Evolutionary conservation across 2,113 vertebrate species (phyloP).

Genomic region (Pantherophis guttatus): DNA sequence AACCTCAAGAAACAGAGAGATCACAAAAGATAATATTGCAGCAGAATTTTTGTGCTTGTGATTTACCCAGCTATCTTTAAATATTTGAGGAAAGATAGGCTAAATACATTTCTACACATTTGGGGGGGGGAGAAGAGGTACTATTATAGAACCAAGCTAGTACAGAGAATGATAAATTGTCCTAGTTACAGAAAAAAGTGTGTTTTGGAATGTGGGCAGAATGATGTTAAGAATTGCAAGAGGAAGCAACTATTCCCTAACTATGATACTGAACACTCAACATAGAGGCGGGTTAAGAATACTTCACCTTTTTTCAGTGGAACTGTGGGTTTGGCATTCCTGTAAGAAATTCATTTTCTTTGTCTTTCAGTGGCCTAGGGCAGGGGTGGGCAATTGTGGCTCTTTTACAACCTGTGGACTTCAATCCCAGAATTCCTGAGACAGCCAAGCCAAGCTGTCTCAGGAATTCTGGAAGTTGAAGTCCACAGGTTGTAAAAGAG

Average conservation of each 20-base stretch:
- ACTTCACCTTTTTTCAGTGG: background rate
- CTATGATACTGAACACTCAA: background rate
- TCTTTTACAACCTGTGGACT: too few species aligned
- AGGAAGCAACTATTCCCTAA: background rate
- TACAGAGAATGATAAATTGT: background rate
- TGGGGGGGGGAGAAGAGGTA: too few species aligned
- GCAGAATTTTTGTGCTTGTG: background rate
- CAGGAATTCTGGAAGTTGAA: too few species aligned
- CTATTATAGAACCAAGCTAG: background rate
- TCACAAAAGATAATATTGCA: background rate
- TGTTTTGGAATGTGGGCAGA: background rate
- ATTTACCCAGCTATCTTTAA: background rate
- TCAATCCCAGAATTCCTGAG: too few species aligned
- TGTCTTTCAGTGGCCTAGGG: background rate
- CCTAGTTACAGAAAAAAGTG: background rate
- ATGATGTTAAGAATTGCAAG: background rate
- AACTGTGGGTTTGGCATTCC: background rate
- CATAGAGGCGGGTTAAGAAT: background rate
- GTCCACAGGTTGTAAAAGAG: too few species aligned
- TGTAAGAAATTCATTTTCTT: background rate
- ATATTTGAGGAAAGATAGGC: too few species aligned
- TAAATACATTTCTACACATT: background rate
- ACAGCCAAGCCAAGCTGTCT: too few species aligned
- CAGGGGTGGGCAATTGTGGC: background rate
- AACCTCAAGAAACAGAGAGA: background rate